These are phyloP conservation scores for Pterophyllum scalare DNA, from an alignment of 2,113 vertebrate genomes.

Conservation along the genomic window DNA sequence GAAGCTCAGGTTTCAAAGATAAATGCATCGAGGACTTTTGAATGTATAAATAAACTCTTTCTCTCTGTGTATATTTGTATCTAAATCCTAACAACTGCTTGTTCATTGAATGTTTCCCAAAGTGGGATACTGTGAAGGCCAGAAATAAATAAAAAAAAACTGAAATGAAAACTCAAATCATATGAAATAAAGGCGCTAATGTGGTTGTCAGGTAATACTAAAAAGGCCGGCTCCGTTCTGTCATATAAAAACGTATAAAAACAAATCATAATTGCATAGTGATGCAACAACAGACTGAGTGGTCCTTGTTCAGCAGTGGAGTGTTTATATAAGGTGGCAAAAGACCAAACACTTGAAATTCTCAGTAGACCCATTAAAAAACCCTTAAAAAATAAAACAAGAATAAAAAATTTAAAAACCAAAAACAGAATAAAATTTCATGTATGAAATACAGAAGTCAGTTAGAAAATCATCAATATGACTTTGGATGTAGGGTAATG, in stretches of 20 bases:
- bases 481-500: conserved; percentile 74
- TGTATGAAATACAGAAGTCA: conserved; percentile 68
- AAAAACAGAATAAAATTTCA: conserved; percentile 10
- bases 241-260: neutral
- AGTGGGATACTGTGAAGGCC: conserved; percentile 85
- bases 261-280: conserved; percentile 22
- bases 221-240: conserved; percentile 55
- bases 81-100: conserved; percentile 83
- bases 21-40: conserved; percentile 31
- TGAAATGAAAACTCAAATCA: conserved; percentile 74
- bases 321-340: conserved; percentile 48
- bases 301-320: conserved; percentile 31
- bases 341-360: conserved; percentile 68
- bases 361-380: conserved; percentile 50
- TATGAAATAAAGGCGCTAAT: conserved; percentile 77
- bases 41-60: conserved; percentile 49
- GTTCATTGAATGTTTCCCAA: conserved; percentile 85
- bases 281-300: conserved; percentile 24
- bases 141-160: conserved; percentile 64
- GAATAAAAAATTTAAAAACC: neutral
- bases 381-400: conserved; percentile 9
- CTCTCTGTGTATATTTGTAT: conserved; percentile 3
- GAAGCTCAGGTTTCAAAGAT: conserved; percentile 53
- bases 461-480: conserved; percentile 61
- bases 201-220: conserved; percentile 71